A percentile compares a stretch with the other conserved stretches of the same genome.
phyloP scores from a whole-genome alignment of 2,113 vertebrate genomes.

The Isichthys henryi region DNA sequence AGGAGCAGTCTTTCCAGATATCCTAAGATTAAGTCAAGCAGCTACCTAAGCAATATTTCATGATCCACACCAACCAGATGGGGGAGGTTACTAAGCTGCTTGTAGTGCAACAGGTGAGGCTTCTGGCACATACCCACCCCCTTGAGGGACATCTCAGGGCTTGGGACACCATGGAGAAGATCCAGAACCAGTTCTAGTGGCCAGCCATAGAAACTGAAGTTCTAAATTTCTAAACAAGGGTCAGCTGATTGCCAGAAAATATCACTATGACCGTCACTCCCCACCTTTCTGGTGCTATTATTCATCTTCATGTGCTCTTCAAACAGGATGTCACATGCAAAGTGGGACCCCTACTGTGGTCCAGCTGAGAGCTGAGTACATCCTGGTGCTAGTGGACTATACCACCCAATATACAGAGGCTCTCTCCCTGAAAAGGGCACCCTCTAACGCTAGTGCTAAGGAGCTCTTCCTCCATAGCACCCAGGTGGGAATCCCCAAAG shows the following conservation, averaged over 20 bases:
- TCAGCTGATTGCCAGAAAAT: neutral
- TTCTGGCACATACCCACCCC: neutral
- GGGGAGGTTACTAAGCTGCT: neutral
- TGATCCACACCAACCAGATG: neutral
- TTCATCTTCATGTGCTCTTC: too few species aligned
- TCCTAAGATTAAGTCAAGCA: neutral
- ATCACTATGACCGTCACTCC: neutral
- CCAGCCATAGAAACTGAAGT: neutral
- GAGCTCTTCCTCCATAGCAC: too few species aligned
- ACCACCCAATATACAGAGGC: too few species aligned
- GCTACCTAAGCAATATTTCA: neutral
- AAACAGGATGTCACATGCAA: too few species aligned
- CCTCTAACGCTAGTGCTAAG: too few species aligned
- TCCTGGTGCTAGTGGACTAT: too few species aligned
- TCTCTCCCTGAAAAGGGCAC: too few species aligned
- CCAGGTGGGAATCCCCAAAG: too few species aligned
- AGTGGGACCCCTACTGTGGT: too few species aligned
- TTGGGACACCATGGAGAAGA: neutral
- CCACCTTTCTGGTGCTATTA: too few species aligned
- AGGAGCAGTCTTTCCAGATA: neutral
- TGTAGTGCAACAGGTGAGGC: neutral
- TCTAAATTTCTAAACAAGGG: neutral
- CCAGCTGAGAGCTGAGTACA: too few species aligned
- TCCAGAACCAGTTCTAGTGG: neutral
- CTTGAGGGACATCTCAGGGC: neutral